Evolutionary conservation across 2,797 vertebrate species (phyloP).

Genomic region (Leptodactylus fallax): DNA sequence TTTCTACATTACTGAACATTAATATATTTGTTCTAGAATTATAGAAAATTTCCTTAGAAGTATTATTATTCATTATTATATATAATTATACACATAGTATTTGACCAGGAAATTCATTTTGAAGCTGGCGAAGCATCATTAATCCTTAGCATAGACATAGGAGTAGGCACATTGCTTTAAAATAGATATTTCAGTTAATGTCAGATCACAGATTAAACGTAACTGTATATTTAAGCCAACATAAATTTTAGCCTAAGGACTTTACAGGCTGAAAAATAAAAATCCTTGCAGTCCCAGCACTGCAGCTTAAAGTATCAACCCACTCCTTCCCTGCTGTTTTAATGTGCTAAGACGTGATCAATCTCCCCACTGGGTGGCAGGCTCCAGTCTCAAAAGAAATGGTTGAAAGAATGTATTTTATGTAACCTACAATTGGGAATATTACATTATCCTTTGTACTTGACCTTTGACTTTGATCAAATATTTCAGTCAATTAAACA

Average conservation of each 20-base stretch:
- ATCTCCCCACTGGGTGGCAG: conserved; percentile 60
- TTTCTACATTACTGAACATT: background rate
- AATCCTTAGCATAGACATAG: conserved; percentile 3
- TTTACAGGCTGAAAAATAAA: background rate
- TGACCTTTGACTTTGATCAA: conserved; percentile 19
- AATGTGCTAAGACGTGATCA: conserved; percentile 33
- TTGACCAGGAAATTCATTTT: conserved; percentile 5
- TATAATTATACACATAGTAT: background rate
- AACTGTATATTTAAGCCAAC: conserved; percentile 14
- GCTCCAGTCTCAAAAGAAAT: conserved; percentile 40
- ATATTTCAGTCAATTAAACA: conserved; percentile 37
- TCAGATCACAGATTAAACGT: conserved; percentile 23
- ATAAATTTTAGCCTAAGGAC: conserved; percentile 7
- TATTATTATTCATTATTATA: background rate
- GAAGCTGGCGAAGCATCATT: conserved; percentile 16
- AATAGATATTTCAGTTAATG: conserved; percentile 22
- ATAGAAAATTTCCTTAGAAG: background rate
- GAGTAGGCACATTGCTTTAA: background rate
- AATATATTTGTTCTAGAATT: background rate
- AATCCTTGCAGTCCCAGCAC: background rate
- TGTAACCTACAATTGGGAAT: conserved; percentile 10
- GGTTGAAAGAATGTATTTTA: conserved; percentile 23
- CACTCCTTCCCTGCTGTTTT: conserved; percentile 34
- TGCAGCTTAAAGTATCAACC: conserved; percentile 22
- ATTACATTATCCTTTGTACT: conserved; percentile 25